These are phyloP conservation scores for Falcaria lacertinaria DNA, from an alignment of 2,888 invertebrate species.

Conservation along the genomic window DNA sequence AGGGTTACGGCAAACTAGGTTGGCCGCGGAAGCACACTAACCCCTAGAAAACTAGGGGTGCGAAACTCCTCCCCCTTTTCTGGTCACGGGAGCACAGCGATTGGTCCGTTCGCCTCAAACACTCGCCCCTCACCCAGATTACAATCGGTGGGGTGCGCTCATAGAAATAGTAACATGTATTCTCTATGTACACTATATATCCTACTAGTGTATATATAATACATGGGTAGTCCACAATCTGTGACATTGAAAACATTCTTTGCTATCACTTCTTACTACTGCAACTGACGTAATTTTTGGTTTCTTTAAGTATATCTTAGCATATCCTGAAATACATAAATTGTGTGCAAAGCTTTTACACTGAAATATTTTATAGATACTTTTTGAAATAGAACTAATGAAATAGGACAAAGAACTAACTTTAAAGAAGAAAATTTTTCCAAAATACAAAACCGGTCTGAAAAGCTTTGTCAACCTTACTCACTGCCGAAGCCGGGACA, in stretches of 20 bases:
- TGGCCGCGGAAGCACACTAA: conserved; percentile 80
- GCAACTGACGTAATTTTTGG: too few relatives aligned
- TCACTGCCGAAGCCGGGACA: too few relatives aligned
- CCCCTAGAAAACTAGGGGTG: conserved; percentile 81
- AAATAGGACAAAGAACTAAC: too few relatives aligned
- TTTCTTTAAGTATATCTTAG: too few relatives aligned
- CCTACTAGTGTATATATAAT: conserved; percentile 57
- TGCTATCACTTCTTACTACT: conserved; percentile 15
- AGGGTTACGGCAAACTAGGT: conserved; percentile 73
- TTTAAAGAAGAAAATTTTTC: too few relatives aligned
- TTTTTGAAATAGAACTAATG: too few relatives aligned
- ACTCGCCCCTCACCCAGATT: conserved; percentile 76
- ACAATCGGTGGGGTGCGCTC: conserved; percentile 79
- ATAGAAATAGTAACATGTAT: conserved; percentile 77
- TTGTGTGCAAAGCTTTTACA: too few relatives aligned
- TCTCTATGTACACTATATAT: conserved; percentile 58
- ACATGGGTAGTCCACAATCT: conserved; percentile 56
- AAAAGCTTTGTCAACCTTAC: too few relatives aligned
- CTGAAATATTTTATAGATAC: too few relatives aligned
- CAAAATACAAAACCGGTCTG: too few relatives aligned
- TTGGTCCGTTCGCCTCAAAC: conserved; percentile 71
- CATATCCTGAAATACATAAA: too few relatives aligned
- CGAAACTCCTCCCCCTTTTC: conserved; percentile 79
- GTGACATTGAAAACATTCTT: conserved; percentile 63
- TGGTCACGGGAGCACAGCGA: conserved; percentile 76